These are phyloP conservation scores for Agrochola lota DNA, from an alignment of 2,888 invertebrate species.

Conservation along the genomic window DNA sequence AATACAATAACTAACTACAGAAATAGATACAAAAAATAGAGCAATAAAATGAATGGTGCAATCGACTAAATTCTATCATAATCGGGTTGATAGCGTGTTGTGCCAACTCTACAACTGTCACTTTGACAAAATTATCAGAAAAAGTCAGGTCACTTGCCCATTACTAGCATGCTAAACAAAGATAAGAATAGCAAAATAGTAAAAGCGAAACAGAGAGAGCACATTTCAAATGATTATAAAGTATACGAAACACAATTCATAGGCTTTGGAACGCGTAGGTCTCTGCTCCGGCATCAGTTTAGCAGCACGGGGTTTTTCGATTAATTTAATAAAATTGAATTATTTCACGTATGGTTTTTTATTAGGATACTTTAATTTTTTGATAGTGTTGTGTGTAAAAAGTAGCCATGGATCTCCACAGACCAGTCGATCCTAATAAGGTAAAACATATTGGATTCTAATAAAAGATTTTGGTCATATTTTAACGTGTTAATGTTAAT, in stretches of 20 bases:
- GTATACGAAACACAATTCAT: background rate
- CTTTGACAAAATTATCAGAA: conserved; percentile 42
- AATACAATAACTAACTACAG: too few relatives aligned
- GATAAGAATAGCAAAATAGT: background rate
- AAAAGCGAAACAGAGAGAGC: conserved; percentile 25
- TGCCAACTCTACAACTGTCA: conserved; percentile 32
- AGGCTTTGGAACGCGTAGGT: conserved; percentile 26
- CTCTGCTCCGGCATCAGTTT: conserved; percentile 40
- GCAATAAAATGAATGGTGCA: background rate
- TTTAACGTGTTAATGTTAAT: conserved; percentile 49
- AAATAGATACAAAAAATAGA: too few relatives aligned
- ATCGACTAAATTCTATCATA: background rate
- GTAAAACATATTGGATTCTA: conserved; percentile 69
- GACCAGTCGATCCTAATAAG: conserved; percentile 88
- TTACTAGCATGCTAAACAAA: conserved; percentile 19
- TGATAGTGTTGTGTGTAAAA: conserved; percentile 45
- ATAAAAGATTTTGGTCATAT: conserved; percentile 42
- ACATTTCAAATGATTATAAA: background rate
- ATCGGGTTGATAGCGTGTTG: background rate
- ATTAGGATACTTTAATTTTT: conserved; percentile 29
- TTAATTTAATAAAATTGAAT: conserved; percentile 59
- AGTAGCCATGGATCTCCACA: conserved; percentile 85
- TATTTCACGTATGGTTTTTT: conserved; percentile 53
- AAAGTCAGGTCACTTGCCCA: background rate
- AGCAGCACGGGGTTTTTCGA: conserved; percentile 44